Evolutionary conservation across 1,140 invertebrate species (phyloP), one percentile per base, ranked within the genome.

Genomic region (Procambarus virginalis): DNA sequence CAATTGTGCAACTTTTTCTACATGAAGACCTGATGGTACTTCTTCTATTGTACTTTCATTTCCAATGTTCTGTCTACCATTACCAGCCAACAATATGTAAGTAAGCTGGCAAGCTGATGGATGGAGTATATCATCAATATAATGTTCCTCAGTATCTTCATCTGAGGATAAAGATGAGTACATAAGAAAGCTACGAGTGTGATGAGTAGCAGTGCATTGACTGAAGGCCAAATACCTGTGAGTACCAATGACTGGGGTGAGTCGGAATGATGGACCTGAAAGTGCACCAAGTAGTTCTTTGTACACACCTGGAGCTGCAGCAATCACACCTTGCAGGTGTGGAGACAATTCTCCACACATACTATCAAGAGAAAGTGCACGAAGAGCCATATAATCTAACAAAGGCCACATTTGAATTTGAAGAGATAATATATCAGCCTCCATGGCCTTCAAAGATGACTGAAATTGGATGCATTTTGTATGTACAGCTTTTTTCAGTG

Each of bases 21-120:
- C 90, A 78, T 94, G 94, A 2, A 93, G 90, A 49, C 94, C 94
- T 14, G 95, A 92, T 12, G 93, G 92, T 20, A 88, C 89, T 83
- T 58, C 51, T 73, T 87, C 86, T 48, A 91, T 91, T n/a, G 51
- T 64, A 68, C 64, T 88, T 20, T 80, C 75, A 48, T 45, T 70
- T 12, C 78, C 64, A 81, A 2, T 10, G 45, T 51, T 48, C 3
- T n/a, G n/a, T n/a, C 12, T 77, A 12, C 22, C 83, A 49, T 64
- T 76, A 4, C 82, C 86, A 88, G 68, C 73, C 46, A 82, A 75
- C 73, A 91, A 75, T 46, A 88, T 87, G 48, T 91, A 89, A 48
- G 90, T 79, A 45, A 91, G 81, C 70, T 79, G 85, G 49, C 90
- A 91, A 9, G 80, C 46, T n/a, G 82, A 55, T n/a, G 80, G 90